Base-by-base conservation (phyloP, 2,113 vertebrate genomes). In the Galemys pyrenaicus region DNA sequence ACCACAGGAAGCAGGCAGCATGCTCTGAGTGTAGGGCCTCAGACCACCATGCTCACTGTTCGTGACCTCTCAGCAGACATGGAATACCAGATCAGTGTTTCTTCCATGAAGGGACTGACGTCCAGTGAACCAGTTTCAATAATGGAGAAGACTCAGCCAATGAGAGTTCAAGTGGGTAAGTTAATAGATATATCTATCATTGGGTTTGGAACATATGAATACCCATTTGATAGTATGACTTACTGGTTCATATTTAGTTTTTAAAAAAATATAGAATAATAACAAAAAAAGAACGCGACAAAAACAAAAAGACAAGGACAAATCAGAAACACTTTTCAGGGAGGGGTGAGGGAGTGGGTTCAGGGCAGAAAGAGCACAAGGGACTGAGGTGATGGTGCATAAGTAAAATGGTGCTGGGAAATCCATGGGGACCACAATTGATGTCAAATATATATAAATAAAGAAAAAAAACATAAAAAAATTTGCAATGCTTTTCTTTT, bases 81-180 rank as follows among this genome's bases (percentile, higher is more conserved):
- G 0, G 98, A 99, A 74, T 99, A 99, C 94, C 98, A 99, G 96
- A 98, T 99, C 91, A 99, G 98, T 37, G 95, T 99, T 88, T 99
- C 98, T 44, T 99, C 99, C 64, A 98, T 99, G 98, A 99, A 98
- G 93, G 99, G 99, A 56, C 96, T 99, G 94, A 98, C 97, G 17
- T 98, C 99, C 91, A 99, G 99, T 75, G 99, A 99, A 75, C 98
- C 99, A 1, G 24, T 99, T 96, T 97, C 89, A 0, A 92, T 98
- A 91, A 98, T 99, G 99, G 98, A 99, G 97, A 99, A 99, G 98
- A 99, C 99, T 1, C 98, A 99, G 79, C 98, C 99, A 26, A 95
- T 99, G 17, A 99, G 98, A 97, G 98, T 99, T 62, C 99, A 99
- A 97, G 92, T 99, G 92, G 99, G 99, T 99, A 93, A 99, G 99